These are phyloP conservation scores for Xyrichtys novacula DNA, from an alignment of 2,797 vertebrate species.

Conservation along the genomic window DNA sequence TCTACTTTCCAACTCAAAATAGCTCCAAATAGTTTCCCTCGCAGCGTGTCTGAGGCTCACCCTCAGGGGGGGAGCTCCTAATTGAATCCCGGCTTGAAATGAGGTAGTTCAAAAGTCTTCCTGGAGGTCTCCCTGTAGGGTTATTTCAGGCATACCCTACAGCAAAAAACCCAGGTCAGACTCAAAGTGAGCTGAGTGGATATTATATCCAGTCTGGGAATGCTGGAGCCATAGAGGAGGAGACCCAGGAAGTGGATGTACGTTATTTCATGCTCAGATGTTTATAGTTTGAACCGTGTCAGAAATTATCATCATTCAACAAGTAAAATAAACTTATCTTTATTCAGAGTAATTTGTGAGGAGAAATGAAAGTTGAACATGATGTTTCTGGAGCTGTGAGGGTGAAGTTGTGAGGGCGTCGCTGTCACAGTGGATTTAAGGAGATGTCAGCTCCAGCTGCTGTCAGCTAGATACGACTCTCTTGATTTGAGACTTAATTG, in stretches of 20 bases:
- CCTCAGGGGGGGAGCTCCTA: constrained; percentile 18
- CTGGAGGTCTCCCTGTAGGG: constrained; percentile 31
- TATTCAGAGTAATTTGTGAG: no score
- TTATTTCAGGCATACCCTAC: constrained; percentile 53
- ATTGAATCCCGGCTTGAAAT: constrained; percentile 42
- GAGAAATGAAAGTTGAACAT: neutral
- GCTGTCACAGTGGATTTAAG: constrained; percentile 24
- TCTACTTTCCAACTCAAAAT: constrained; percentile 9
- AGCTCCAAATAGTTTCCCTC: constrained; percentile 4
- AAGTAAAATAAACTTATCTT: no score
- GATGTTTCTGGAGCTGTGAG: constrained; percentile 4
- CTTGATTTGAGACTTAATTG: constrained; percentile 35
- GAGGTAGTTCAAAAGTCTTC: constrained; percentile 34
- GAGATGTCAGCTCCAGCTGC: constrained; percentile 32
- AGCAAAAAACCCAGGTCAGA: constrained; percentile 45
- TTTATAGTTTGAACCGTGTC: no score
- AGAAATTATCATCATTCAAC: no score
- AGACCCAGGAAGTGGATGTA: neutral
- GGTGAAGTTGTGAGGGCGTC: neutral
- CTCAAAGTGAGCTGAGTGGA: constrained; percentile 36
- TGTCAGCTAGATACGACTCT: constrained; percentile 17
- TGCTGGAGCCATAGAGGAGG: neutral
- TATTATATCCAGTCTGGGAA: constrained; percentile 34
- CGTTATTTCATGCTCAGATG: no score
- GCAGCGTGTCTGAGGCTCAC: constrained; percentile 12